A percentile compares a stretch with the other conserved stretches of the same genome.
Evolutionary conservation across 2,113 vertebrate species (phyloP).

Genomic region (Okapia johnstoni): DNA sequence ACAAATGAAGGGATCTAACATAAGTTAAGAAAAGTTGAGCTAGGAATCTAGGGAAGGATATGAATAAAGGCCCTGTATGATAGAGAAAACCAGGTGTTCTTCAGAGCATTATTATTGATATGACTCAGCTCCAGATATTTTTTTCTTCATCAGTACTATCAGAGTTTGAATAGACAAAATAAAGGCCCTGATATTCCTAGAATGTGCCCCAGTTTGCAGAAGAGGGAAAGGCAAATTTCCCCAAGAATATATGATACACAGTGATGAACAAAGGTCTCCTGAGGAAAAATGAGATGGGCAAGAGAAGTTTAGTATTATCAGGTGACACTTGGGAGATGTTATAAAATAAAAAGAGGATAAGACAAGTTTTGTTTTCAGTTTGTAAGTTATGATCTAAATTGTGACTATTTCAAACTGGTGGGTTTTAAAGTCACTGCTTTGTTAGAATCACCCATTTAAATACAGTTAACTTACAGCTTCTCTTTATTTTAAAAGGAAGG

Average conservation of each 20-base stretch:
- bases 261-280: background rate
- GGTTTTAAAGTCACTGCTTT: background rate
- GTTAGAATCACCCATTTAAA: constrained; percentile 32
- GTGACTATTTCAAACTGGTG: background rate
- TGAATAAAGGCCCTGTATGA: background rate
- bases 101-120: background rate
- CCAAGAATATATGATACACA: background rate
- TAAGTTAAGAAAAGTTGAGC: background rate
- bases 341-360: background rate
- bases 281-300: background rate
- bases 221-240: background rate
- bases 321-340: background rate
- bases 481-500: background rate
- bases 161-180: background rate
- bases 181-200: background rate
- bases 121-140: background rate
- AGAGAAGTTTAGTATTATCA: background rate
- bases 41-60: background rate
- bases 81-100: background rate
- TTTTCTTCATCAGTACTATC: background rate
- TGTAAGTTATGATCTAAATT: background rate
- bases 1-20: background rate
- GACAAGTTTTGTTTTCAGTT: background rate
- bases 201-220: background rate
- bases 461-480: background rate